Conservation (phyloP, 2,888 invertebrate species). For the Apeira syringaria region DNA sequence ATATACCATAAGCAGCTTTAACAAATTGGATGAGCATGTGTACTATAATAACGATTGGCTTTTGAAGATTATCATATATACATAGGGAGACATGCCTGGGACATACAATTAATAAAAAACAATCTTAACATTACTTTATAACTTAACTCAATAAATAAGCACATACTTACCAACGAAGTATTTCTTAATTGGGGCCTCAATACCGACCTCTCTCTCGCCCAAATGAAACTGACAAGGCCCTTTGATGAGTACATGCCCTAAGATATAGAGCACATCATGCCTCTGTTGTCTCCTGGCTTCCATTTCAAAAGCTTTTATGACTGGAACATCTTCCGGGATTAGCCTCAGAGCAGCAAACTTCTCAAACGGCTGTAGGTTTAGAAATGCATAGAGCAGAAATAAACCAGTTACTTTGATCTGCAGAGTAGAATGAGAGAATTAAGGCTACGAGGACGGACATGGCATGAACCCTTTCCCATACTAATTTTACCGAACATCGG, state of each 20-base stretch:
- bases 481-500: too few relatives aligned
- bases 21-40: too few relatives aligned
- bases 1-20: too few relatives aligned
- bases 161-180: constrained; percentile 64
- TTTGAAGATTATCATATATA: too few relatives aligned
- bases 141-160: too few relatives aligned
- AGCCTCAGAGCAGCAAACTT: constrained; percentile 55
- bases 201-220: constrained; percentile 50
- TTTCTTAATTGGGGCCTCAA: constrained; percentile 55
- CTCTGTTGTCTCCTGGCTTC: constrained; percentile 49
- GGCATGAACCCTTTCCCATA: too few relatives aligned
- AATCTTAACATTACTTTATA: too few relatives aligned
- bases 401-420: constrained; percentile 65
- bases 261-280: constrained; percentile 58
- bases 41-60: too few relatives aligned
- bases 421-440: too few relatives aligned
- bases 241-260: constrained; percentile 53
- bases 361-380: constrained; percentile 58
- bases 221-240: constrained; percentile 57
- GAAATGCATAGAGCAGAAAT: constrained; percentile 61
- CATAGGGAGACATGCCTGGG: too few relatives aligned
- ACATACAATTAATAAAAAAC: too few relatives aligned
- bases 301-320: constrained; percentile 47
- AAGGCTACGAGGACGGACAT: too few relatives aligned
- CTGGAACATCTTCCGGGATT: constrained; percentile 50